Evolutionary conservation across 2,888 invertebrate species (phyloP).

Genomic region (Harpagoxenus sublaevis): DNA sequence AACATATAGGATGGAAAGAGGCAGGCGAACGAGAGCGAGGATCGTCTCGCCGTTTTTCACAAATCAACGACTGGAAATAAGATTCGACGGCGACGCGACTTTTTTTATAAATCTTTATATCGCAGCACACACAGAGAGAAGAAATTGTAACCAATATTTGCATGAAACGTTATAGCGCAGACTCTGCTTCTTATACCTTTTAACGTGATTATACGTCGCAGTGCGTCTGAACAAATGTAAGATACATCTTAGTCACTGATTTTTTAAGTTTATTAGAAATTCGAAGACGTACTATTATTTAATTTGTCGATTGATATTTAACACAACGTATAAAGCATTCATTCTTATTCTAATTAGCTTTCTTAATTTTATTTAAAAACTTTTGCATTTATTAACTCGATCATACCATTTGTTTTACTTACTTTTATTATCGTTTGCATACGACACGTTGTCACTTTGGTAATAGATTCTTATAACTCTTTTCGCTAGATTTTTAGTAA

Average conservation of each 20-base stretch:
- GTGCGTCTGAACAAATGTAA: not conserved
- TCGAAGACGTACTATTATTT: not conserved
- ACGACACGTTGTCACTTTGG: not conserved
- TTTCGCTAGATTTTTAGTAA: not conserved
- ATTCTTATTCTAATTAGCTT: not conserved
- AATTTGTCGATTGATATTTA: not conserved
- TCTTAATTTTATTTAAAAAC: not conserved
- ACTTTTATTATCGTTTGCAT: not conserved
- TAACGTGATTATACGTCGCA: conserved; percentile 34
- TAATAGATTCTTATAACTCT: conserved; percentile 22
- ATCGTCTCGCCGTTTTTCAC: conserved; percentile 60
- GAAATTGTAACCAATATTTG: conserved; percentile 24
- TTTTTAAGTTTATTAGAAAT: not conserved
- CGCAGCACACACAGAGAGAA: not conserved
- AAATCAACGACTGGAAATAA: conserved; percentile 51
- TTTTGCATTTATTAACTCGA: not conserved
- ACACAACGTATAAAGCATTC: not conserved
- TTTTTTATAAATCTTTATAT: conserved; percentile 35
- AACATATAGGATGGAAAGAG: not conserved
- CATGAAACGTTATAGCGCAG: conserved; percentile 20
- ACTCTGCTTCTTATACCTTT: conserved; percentile 10
- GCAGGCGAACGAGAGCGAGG: conserved; percentile 50
- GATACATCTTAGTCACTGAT: not conserved
- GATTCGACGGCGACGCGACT: conserved; percentile 50
- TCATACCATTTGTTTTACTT: not conserved